phyloP scores from a whole-genome alignment of 2,113 vertebrate genomes.

The Cochlearius cochlearius region DNA sequence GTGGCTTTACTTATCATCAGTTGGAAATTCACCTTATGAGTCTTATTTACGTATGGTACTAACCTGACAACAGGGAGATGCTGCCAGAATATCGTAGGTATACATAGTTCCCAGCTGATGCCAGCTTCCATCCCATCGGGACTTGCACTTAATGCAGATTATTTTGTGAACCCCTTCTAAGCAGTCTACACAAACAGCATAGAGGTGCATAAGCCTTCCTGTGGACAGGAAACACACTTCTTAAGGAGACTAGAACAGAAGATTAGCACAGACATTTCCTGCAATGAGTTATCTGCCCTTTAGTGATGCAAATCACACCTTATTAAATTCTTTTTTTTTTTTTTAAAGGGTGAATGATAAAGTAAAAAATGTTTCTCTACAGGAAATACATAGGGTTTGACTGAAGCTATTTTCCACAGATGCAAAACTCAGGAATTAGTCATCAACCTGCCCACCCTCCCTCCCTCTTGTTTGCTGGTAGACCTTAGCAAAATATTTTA shows the following conservation, averaged over 20 bases:
- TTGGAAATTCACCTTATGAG: background rate
- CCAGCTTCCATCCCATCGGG: constrained; percentile 98
- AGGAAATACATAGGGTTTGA: background rate
- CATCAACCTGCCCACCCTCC: background rate
- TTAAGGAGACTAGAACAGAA: constrained; percentile 24
- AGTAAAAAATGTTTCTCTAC: background rate
- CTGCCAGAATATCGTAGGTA: constrained; percentile 97
- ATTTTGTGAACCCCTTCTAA: constrained; percentile 99
- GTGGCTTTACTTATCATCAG: background rate
- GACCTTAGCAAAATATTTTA: background rate
- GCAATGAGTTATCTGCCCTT: background rate
- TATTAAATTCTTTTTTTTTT: background rate
- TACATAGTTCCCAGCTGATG: constrained; percentile 99
- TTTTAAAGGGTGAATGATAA: background rate
- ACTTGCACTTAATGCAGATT: constrained; percentile 99
- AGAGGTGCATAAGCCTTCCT: constrained; percentile 99
- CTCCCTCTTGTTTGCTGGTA: background rate
- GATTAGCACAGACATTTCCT: background rate
- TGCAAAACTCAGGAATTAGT: background rate
- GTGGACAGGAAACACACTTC: constrained; percentile 62
- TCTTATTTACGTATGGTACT: constrained; percentile 8
- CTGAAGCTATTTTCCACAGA: background rate
- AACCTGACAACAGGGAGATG: constrained; percentile 98
- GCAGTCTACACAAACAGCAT: constrained; percentile 97
- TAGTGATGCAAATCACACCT: background rate